A percentile compares a stretch with the other conserved stretches of the same genome.
These are phyloP conservation scores for Acronicta aceris DNA, from an alignment of 2,888 invertebrate genomes.

Conservation along the genomic window DNA sequence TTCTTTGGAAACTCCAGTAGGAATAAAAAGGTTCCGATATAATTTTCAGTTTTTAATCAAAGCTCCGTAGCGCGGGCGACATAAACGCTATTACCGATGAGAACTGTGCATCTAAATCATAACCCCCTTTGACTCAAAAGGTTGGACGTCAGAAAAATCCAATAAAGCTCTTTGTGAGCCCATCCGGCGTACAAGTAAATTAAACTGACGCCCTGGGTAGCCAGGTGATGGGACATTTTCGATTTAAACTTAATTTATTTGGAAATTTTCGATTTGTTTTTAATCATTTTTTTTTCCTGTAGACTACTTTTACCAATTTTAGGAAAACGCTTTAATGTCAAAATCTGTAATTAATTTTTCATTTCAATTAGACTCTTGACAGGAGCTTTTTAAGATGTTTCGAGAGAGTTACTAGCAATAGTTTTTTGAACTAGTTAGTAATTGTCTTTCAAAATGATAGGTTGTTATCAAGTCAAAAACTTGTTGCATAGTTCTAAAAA, in stretches of 20 bases:
- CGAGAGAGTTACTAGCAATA: too few species aligned
- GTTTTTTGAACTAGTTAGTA: too few species aligned
- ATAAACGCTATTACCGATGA: slow-evolving; percentile 35
- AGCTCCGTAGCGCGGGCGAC: slow-evolving; percentile 14
- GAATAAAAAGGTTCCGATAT: slow-evolving; percentile 11
- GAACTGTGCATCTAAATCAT: slow-evolving; percentile 54
- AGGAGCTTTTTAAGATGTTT: too few species aligned
- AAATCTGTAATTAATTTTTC: too few species aligned
- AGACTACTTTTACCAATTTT: too few species aligned
- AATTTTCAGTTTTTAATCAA: slow-evolving; percentile 41
- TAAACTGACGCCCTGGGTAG: slow-evolving; percentile 55
- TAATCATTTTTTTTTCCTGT: too few species aligned
- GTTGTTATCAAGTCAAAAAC: too few species aligned
- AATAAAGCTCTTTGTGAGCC: slow-evolving; percentile 63
- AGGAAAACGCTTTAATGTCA: too few species aligned
- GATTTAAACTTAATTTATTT: slow-evolving; percentile 24
- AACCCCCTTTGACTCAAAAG: slow-evolving; percentile 62
- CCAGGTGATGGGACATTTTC: slow-evolving; percentile 32
- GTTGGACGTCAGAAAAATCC: slow-evolving; percentile 58
- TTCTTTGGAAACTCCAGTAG: not conserved
- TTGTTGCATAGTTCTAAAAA: too few species aligned
- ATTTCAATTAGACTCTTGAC: too few species aligned
- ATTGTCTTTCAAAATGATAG: too few species aligned
- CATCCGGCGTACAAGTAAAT: slow-evolving; percentile 59
- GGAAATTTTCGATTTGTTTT: too few species aligned